phyloP scores from a whole-genome alignment of 2,113 vertebrate species.

The Lichenostomus cassidix region DNA sequence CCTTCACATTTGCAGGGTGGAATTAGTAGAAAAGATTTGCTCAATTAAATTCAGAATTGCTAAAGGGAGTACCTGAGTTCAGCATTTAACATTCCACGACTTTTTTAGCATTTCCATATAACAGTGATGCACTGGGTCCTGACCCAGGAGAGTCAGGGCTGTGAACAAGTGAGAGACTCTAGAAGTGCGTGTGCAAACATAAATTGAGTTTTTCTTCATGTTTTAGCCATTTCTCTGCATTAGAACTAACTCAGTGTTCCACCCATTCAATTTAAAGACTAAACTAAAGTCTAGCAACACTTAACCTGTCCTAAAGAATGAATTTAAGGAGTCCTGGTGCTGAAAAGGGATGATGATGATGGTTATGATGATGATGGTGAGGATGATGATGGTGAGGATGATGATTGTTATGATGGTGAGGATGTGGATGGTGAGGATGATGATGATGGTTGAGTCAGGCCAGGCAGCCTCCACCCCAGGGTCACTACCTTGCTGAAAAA shows the following conservation, averaged over 20 bases:
- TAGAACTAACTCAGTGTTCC: not conserved
- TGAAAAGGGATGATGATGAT: not conserved
- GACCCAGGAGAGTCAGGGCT: not conserved
- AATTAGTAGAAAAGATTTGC: not conserved
- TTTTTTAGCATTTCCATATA: accelerated
- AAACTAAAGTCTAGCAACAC: not conserved
- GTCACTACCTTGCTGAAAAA: not conserved
- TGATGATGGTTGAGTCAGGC: not conserved
- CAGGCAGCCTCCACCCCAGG: not conserved
- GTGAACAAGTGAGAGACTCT: no score
- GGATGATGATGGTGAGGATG: not conserved
- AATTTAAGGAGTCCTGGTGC: not conserved
- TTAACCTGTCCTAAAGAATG: not conserved
- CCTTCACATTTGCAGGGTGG: not conserved
- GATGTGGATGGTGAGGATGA: not conserved
- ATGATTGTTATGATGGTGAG: not conserved
- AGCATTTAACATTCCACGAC: not conserved
- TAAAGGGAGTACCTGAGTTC: not conserved
- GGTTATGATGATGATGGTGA: not conserved
- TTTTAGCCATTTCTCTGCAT: not conserved
- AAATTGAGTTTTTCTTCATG: not conserved
- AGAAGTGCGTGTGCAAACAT: not conserved
- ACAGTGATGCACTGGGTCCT: not conserved
- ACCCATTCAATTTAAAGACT: not conserved
- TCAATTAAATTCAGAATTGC: not conserved